phyloP scores from a whole-genome alignment of 2,797 vertebrate species.

The Gymnothorax javanicus region DNA sequence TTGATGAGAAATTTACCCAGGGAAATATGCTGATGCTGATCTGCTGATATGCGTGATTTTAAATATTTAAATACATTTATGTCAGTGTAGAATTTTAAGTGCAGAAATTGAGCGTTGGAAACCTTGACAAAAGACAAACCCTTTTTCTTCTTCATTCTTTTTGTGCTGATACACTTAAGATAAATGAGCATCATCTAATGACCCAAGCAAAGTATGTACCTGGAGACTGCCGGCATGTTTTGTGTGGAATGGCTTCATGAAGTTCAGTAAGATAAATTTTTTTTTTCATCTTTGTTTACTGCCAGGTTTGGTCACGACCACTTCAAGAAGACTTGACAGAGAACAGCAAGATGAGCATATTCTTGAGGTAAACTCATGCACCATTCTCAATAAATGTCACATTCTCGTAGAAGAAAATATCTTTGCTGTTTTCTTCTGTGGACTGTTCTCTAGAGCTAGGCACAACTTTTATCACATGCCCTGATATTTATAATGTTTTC shows the following conservation, averaged over 20 bases:
- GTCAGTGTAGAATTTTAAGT: background rate
- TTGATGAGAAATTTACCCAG: background rate
- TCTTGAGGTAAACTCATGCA: conserved; percentile 81
- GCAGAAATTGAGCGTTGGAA: background rate
- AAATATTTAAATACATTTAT: background rate
- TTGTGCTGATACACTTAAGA: background rate
- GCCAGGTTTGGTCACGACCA: conserved; percentile 91
- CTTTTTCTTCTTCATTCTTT: background rate
- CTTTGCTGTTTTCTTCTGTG: background rate
- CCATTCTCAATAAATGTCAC: background rate
- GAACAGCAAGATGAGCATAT: conserved; percentile 95
- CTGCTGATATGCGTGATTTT: background rate
- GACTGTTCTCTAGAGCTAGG: background rate
- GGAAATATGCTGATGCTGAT: background rate
- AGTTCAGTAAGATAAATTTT: background rate
- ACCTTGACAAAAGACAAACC: background rate
- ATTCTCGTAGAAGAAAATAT: background rate
- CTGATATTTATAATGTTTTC: background rate
- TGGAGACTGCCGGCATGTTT: background rate
- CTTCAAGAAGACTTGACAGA: conserved; percentile 90
- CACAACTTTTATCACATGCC: background rate
- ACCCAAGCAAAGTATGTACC: background rate
- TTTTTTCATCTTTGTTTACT: conserved; percentile 32
- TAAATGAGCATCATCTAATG: background rate
- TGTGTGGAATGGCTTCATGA: background rate